phyloP scores from a whole-genome alignment of 2,113 vertebrate genomes.

The Larimichthys polyactis region DNA sequence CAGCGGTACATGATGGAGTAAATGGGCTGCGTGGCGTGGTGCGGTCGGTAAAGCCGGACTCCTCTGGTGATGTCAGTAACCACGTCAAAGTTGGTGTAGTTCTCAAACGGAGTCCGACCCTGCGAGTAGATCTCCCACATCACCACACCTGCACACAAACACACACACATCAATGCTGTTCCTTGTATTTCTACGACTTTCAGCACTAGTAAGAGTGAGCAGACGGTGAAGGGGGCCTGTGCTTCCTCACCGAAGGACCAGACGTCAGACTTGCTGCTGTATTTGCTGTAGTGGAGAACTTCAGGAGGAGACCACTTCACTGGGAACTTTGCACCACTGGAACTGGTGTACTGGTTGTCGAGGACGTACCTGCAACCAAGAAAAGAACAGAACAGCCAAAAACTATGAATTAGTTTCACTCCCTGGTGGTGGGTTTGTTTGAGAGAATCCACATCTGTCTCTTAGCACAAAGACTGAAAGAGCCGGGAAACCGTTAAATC shows the following conservation, averaged over 20 bases:
- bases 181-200: background rate
- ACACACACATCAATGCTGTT: background rate
- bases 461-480: background rate
- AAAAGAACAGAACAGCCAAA: no score
- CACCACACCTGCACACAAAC: slow-evolving; percentile 85
- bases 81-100: slow-evolving; percentile 87
- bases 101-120: slow-evolving; percentile 90
- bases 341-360: slow-evolving; percentile 92
- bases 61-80: slow-evolving; percentile 88
- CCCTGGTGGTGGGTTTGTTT: no score
- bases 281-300: slow-evolving; percentile 91
- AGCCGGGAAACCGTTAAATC: no score
- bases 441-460: no score
- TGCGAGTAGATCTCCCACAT: slow-evolving; percentile 94
- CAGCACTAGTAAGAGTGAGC: background rate
- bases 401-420: no score
- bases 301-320: slow-evolving; percentile 94
- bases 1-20: slow-evolving; percentile 92
- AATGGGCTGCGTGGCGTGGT: slow-evolving; percentile 79
- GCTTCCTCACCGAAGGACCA: slow-evolving; percentile 90
- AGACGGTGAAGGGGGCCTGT: background rate
- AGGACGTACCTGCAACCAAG: slow-evolving; percentile 85
- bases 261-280: slow-evolving; percentile 93
- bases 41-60: slow-evolving; percentile 88
- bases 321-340: slow-evolving; percentile 90